Base-by-base conservation (phyloP, 2,888 invertebrate genomes). In the Rugalucina vietnamica region DNA sequence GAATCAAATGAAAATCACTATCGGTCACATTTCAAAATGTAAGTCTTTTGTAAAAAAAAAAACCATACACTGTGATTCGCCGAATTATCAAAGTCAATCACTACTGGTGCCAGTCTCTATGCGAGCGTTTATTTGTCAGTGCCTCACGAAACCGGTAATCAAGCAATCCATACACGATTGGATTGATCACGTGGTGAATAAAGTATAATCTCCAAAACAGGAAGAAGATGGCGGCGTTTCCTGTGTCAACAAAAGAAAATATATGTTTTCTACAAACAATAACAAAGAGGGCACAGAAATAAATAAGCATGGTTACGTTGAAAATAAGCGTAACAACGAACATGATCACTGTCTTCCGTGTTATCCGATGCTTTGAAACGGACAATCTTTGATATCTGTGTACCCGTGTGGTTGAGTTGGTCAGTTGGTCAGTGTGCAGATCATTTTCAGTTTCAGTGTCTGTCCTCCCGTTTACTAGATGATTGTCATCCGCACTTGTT, bases 311-410 rank as follows among this genome's bases (percentile, higher is more conserved):
- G 36, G 65, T 36, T 5, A 60, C 36, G 60, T 60, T 76, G 34
- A 76, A 57, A 54, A 57, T 27, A 21, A 76, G 54, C 12, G 60
- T 60, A 12, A 60, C 60, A 60, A 60, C 29, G 29, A 60, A 60
- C 60, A 60, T 60, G 29, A 60, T 60, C 1, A 24, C 29, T 27
- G 60, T 60, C 24, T 60, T 60, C 4, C 60, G 60, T 5, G 60
- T 60, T 10, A 60, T 24, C 18, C 60, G 24, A 5, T 14, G 60
- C 14, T 60, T 60, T 10, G 60, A 10, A 24, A 27, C 29, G 24
- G 18, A 4, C 1, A 60, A 29, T 27, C 29, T 60, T 1, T 10
- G n/a, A n/a, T n/a, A n/a, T n/a, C n/a, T n/a, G n/a, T n/a, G n/a
- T n/a, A n/a, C n/a, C n/a, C n/a, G n/a, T n/a, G n/a, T n/a, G n/a